Evolutionary conservation across 2,888 invertebrate species (phyloP).

Genomic region (Agriopis leucophaearia): DNA sequence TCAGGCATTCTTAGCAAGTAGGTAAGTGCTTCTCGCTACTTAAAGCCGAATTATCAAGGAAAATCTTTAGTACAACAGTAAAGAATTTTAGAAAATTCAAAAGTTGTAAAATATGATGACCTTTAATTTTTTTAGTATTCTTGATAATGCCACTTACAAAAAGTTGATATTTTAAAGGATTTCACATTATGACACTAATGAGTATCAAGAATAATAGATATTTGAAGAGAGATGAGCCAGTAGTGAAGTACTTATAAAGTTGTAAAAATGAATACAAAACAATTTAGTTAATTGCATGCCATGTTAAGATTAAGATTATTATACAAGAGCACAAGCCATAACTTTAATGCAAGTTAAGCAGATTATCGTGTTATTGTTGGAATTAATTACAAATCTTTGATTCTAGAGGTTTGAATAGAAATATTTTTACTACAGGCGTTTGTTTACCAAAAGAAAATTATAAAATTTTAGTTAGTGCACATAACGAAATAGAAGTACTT

Average conservation of each 20-base stretch:
- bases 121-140: not conserved
- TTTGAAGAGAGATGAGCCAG: too few species aligned
- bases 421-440: not conserved
- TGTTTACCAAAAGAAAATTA: too few species aligned
- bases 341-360: not conserved
- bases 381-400: not conserved
- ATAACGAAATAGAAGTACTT: too few species aligned
- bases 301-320: not conserved
- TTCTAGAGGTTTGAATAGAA: not conserved
- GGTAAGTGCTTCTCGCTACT: conserved; percentile 10
- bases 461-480: too few species aligned
- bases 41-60: conserved; percentile 7
- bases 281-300: not conserved
- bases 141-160: too few species aligned
- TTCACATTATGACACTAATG: too few species aligned
- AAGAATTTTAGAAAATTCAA: not conserved
- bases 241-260: not conserved
- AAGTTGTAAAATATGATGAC: conserved; percentile 4
- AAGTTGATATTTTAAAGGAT: too few species aligned
- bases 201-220: too few species aligned
- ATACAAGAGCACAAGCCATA: not conserved
- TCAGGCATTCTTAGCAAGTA: conserved; percentile 19
- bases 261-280: not conserved
- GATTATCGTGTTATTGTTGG: not conserved
- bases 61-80: conserved; percentile 5